A percentile compares a stretch with the other conserved stretches of the same genome.
Conservation (phyloP, 2,888 invertebrate species). For the Tetragonula carbonaria region DNA sequence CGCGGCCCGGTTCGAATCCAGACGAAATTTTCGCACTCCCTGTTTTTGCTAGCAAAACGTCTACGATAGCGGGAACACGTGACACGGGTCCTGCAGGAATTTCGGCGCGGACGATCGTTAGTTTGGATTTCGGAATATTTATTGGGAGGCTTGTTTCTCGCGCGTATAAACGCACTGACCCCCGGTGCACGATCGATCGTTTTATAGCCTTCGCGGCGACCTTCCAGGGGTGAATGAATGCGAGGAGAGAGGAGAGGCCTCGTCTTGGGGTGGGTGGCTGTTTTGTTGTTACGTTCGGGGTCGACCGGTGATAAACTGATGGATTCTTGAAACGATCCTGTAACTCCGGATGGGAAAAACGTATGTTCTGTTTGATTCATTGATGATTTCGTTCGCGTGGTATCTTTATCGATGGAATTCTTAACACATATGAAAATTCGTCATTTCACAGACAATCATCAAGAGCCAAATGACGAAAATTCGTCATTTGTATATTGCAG, state of each 20-base stretch:
- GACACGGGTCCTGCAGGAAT: constrained; percentile 28
- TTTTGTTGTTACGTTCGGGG: constrained; percentile 21
- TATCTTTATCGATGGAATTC: neutral
- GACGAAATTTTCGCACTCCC: constrained; percentile 12
- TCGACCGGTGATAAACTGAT: constrained; percentile 14
- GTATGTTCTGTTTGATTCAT: neutral
- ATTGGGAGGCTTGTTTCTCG: constrained; percentile 8
- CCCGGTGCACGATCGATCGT: constrained; percentile 6
- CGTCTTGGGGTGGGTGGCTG: neutral
- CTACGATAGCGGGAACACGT: constrained; percentile 21
- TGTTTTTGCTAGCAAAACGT: neutral
- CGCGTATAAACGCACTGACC: constrained; percentile 8
- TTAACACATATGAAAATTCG: neutral
- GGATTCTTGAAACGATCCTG: constrained; percentile 4
- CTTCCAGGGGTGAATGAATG: neutral
- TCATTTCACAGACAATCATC: too few species aligned
- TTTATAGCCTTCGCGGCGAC: neutral
- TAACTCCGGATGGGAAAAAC: neutral
- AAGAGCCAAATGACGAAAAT: too few species aligned
- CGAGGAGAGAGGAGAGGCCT: neutral
- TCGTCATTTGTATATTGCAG: too few species aligned
- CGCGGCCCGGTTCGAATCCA: constrained; percentile 44
- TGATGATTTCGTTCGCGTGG: neutral
- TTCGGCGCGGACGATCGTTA: constrained; percentile 22
- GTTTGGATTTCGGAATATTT: constrained; percentile 32